These are phyloP conservation scores for Rhinolophus sinicus DNA, from an alignment of 2,113 vertebrate genomes.

Conservation along the genomic window DNA sequence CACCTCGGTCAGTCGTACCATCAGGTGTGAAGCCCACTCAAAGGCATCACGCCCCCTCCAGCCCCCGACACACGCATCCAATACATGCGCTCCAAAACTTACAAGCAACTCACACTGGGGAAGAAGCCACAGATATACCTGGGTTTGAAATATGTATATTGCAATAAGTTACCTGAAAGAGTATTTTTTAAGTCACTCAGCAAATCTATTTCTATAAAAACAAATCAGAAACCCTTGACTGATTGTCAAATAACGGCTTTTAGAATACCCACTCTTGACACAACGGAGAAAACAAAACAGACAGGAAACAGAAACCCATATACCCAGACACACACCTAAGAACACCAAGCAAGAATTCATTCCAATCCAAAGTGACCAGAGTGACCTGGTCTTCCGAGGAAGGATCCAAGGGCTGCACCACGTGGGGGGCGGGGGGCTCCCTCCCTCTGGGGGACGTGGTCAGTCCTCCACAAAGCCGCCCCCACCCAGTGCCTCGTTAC, in stretches of 20 bases:
- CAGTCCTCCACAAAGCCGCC: neutral
- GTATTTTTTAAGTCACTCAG: neutral
- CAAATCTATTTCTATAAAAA: neutral
- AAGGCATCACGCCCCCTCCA: neutral
- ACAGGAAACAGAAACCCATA: neutral
- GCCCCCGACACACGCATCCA: neutral
- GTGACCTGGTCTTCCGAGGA: neutral
- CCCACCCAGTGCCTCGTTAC: accelerated
- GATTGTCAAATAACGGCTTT: neutral
- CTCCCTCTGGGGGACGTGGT: accelerated
- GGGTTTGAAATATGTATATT: neutral
- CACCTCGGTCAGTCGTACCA: accelerated
- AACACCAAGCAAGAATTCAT: neutral
- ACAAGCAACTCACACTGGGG: neutral
- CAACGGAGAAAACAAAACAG: neutral
- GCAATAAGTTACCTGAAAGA: neutral
- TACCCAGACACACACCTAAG: neutral
- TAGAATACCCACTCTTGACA: neutral
- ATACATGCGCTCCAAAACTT: neutral
- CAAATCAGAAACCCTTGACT: neutral
- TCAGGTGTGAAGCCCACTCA: neutral
- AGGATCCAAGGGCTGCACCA: accelerated
- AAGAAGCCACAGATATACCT: neutral
- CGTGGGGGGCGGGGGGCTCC: neutral
- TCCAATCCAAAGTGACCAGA: neutral